phyloP scores from a whole-genome alignment of 2,113 vertebrate species.

The Climacteris rufus region DNA sequence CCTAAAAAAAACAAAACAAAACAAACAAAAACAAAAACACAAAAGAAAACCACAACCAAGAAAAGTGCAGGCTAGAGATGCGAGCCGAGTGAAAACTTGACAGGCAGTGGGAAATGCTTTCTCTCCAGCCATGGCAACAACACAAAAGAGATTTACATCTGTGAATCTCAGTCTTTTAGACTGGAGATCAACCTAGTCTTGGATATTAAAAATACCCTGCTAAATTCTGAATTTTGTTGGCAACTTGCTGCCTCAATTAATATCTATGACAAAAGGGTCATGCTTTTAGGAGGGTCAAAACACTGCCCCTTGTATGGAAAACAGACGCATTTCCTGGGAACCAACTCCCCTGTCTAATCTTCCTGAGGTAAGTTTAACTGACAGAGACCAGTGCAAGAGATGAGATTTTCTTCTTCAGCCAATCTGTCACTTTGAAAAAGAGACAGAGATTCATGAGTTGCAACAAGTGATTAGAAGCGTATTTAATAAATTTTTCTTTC shows the following conservation, averaged over 20 bases:
- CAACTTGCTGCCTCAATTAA: background rate
- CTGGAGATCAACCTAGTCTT: background rate
- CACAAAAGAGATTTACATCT: background rate
- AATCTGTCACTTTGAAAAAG: background rate
- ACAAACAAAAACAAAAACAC: too few relatives aligned
- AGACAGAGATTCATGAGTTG: background rate
- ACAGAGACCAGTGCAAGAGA: background rate
- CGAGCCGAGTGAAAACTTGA: background rate
- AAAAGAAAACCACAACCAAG: background rate
- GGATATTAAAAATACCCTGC: background rate
- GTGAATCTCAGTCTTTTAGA: background rate
- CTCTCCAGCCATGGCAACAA: background rate
- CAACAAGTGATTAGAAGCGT: background rate
- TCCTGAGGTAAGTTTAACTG: background rate
- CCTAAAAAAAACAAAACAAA: too few relatives aligned
- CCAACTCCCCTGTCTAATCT: background rate
- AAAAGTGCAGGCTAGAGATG: background rate
- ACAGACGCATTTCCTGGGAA: background rate
- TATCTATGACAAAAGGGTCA: background rate
- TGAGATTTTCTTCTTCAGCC: background rate
- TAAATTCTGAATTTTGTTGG: background rate
- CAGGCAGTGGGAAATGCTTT: background rate
- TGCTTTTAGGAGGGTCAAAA: background rate
- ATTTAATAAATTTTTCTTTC: background rate
- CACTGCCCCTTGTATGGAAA: background rate